phyloP scores from a whole-genome alignment of 2,888 invertebrate genomes.

The Horisme vitalbata region DNA sequence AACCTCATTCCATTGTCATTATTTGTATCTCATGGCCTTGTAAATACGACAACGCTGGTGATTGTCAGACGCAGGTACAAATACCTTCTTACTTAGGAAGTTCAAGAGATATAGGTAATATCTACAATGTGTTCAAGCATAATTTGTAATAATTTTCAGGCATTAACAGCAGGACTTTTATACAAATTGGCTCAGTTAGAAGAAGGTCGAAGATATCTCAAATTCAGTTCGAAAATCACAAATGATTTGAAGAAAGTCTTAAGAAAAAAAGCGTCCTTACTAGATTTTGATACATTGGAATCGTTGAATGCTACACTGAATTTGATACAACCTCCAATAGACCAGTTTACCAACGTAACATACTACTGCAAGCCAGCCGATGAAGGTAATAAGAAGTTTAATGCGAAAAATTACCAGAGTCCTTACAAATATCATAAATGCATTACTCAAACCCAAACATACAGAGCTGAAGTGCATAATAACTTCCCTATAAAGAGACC shows the following conservation, averaged over 20 bases:
- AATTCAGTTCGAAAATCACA: slow-evolving; percentile 63
- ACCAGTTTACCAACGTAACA: slow-evolving; percentile 43
- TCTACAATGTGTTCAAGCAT: too few species aligned
- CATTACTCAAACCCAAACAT: slow-evolving; percentile 25
- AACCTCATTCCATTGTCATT: slow-evolving; percentile 57
- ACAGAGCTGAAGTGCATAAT: slow-evolving; percentile 28
- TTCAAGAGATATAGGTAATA: too few species aligned
- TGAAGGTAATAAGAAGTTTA: slow-evolving; percentile 58
- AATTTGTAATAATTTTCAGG: slow-evolving; percentile 46
- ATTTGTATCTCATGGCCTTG: slow-evolving; percentile 62
- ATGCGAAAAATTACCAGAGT: slow-evolving; percentile 35
- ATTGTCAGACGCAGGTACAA: slow-evolving; percentile 56
- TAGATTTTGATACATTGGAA: slow-evolving; percentile 52
- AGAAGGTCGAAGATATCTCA: slow-evolving; percentile 69
- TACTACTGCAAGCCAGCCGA: slow-evolving; percentile 55
- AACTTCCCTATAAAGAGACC: slow-evolving; percentile 33
- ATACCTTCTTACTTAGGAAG: too few species aligned
- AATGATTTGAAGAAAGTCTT: slow-evolving; percentile 64
- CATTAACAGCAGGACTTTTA: slow-evolving; percentile 54
- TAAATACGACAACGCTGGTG: slow-evolving; percentile 50
- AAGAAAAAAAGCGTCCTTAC: slow-evolving; percentile 46
- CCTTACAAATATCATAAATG: slow-evolving; percentile 25
- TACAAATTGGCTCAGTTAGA: slow-evolving; percentile 58
- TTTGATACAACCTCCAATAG: slow-evolving; percentile 49
- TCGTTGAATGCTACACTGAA: slow-evolving; percentile 52